Evolutionary conservation across 2,113 vertebrate genomes (phyloP), one percentile per base, ranked within the genome.

Genomic region (Thoracochromis brauschi): DNA sequence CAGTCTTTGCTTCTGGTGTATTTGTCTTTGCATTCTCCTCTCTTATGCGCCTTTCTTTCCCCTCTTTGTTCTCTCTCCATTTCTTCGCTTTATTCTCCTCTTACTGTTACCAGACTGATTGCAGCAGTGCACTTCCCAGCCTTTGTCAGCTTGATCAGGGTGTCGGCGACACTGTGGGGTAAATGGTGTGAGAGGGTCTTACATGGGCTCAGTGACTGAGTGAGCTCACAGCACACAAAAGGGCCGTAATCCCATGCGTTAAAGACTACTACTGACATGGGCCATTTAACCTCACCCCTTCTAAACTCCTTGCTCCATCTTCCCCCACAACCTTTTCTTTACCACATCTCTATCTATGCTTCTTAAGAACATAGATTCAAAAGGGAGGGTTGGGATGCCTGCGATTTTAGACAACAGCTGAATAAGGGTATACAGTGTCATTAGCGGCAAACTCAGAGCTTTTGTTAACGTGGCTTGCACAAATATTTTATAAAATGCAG

Each of bases 171-270:
- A 82, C 90, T 87, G 83, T 91, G 90, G 83, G 85, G 88, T 92
- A 92, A 94, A 91, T 84, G 91, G 88, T 84, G 90, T 26, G 87
- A 47, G 87, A 40, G 92, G 81, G 89, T 93, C 87, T 89, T 91
- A 93, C 89, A 95, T 54, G 29, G 85, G 54, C 84, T 87, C 89
- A 55, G 86, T 91, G 94, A 94, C 88, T 90, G 94, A 95, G 89
- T 85, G 88, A 92, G 90, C 92, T 87, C 82, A 65, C 8, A 10
- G 89, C 83, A 93, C 94, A 95, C 95, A 95, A 95, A 94, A 91
- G 93, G 85, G 49, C 92, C 84, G 93, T 95, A 96, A 96, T 95
- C 94, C 93, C 89, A 86, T 91, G 92, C 13, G 81, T 92, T 93
- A 94, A 94, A 94, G 93, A 93, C 88, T 84, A 57, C 83, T 81